Evolutionary conservation across 2,797 vertebrate species (phyloP).

Genomic region (Nyctibius grandis): DNA sequence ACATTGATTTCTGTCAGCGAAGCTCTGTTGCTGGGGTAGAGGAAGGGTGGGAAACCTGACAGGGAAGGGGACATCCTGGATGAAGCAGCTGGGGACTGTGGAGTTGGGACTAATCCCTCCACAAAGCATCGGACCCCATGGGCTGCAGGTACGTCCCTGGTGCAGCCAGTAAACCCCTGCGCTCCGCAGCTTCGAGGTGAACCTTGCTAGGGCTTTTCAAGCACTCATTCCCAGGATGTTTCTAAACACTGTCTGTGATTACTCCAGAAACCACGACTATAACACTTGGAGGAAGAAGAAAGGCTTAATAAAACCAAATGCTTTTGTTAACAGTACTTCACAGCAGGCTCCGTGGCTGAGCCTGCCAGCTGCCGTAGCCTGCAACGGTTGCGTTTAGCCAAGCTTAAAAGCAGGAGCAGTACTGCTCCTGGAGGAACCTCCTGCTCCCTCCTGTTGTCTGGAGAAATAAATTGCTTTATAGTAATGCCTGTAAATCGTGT

Average conservation of each 20-base stretch:
- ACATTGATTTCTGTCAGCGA: neutral
- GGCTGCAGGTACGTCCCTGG: neutral
- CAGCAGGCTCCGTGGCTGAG: neutral
- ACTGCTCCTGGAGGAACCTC: neutral
- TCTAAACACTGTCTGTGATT: neutral
- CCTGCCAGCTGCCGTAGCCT: slow-evolving; percentile 13
- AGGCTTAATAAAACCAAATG: slow-evolving; percentile 36
- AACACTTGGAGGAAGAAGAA: slow-evolving; percentile 29
- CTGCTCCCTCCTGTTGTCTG: neutral
- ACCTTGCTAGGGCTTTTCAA: neutral
- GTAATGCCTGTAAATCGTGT: neutral
- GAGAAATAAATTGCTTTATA: neutral
- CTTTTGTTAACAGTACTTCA: slow-evolving; percentile 47
- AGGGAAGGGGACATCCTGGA: neutral
- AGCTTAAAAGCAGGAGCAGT: neutral
- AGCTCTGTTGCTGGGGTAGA: neutral
- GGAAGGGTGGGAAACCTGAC: neutral
- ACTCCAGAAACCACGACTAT: neutral
- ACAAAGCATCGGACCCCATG: accelerated
- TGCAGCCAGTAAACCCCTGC: neutral
- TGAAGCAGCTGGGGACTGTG: neutral
- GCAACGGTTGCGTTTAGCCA: neutral
- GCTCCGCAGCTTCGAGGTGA: neutral
- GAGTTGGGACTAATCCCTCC: neutral
- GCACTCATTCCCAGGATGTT: neutral